Conservation (phyloP, 64 coral and sea anemone species). For the Montipora sp. region DNA sequence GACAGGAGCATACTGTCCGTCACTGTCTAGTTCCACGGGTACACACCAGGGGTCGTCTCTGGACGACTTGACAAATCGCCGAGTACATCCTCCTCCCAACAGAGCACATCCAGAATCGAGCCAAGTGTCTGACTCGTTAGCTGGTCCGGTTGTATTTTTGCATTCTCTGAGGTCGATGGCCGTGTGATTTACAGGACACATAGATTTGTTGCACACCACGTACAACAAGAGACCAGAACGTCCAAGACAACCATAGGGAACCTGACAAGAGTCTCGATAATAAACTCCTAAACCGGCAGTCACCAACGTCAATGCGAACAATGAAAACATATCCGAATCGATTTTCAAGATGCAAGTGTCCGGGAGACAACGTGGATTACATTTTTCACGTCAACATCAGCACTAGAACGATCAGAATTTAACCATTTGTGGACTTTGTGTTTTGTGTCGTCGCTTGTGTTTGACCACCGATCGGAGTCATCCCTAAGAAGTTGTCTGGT, state of each 20-base stretch:
- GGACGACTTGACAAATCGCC: background rate
- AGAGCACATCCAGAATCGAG: background rate
- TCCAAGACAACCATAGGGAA: background rate
- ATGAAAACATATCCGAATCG: background rate
- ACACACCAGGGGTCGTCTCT: background rate
- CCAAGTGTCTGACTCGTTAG: background rate
- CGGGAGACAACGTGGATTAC: background rate
- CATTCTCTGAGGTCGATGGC: background rate
- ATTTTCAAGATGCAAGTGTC: background rate
- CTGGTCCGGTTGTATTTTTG: background rate
- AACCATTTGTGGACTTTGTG: background rate
- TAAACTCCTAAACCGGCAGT: background rate
- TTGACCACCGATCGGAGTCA: background rate
- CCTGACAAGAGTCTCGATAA: background rate
- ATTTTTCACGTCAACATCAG: background rate
- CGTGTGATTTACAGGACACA: background rate
- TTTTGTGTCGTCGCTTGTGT: background rate
- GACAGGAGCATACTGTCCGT: background rate
- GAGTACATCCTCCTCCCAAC: background rate
- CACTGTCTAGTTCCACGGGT: background rate
- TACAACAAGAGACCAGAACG: background rate
- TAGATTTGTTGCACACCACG: background rate
- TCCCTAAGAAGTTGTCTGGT: background rate
- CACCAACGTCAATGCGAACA: background rate
- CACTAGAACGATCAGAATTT: background rate